A percentile compares a stretch with the other conserved stretches of the same genome.
Conservation (phyloP, 2,888 invertebrate species). For the Morinoia aosen region DNA sequence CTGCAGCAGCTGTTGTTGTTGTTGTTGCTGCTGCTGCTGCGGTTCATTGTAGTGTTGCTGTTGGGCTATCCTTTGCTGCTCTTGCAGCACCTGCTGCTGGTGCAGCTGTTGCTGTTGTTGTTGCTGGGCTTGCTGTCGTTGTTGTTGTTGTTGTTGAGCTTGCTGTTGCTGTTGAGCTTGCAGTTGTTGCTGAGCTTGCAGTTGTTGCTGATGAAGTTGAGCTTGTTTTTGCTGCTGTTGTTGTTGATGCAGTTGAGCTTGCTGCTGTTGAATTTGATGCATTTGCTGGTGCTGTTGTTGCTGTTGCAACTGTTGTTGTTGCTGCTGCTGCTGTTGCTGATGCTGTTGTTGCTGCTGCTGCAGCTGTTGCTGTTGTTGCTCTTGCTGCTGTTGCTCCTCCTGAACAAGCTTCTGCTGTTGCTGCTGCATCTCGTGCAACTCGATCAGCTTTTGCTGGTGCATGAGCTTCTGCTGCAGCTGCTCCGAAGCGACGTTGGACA, state of each 20-base stretch:
- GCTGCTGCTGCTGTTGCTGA: background rate
- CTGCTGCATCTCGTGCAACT: slow-evolving; percentile 70
- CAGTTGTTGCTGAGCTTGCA: slow-evolving; percentile 73
- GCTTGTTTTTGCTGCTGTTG: slow-evolving; percentile 65
- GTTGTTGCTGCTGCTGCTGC: slow-evolving; percentile 59
- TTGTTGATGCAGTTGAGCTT: slow-evolving; percentile 69
- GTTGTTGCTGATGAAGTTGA: slow-evolving; percentile 74
- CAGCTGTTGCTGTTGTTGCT: slow-evolving; percentile 71
- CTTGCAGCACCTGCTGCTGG: slow-evolving; percentile 71
- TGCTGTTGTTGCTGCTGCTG: slow-evolving; percentile 71
- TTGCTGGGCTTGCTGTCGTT: background rate
- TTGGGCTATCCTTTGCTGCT: slow-evolving; percentile 64
- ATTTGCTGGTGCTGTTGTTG: slow-evolving; percentile 57
- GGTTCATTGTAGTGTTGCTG: slow-evolving; percentile 75
- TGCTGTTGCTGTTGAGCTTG: background rate
- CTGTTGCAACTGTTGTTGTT: background rate
- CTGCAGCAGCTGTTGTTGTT: background rate
- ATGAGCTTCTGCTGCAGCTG: slow-evolving; percentile 54
- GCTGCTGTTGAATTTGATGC: slow-evolving; percentile 75
- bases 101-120: slow-evolving; percentile 72
- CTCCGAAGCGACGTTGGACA: slow-evolving; percentile 33
- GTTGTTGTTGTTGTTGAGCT: background rate
- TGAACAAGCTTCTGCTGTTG: slow-evolving; percentile 70
- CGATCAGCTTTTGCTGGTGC: slow-evolving; percentile 47
- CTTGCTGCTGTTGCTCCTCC: slow-evolving; percentile 73